phyloP scores from a whole-genome alignment of 2,888 invertebrate species.

The Poecilus cupreus region DNA sequence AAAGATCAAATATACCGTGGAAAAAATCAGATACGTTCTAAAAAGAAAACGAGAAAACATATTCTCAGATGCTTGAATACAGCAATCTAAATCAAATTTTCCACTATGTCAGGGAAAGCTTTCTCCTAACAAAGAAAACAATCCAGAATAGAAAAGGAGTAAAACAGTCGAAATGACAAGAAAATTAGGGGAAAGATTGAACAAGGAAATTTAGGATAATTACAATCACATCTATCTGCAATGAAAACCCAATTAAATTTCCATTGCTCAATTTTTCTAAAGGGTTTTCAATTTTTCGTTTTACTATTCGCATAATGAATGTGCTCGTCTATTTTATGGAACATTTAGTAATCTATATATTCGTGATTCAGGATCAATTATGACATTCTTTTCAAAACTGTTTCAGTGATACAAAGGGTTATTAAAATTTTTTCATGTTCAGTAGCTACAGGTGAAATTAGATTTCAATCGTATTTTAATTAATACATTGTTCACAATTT shows the following conservation, averaged over 20 bases:
- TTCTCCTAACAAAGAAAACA: conserved; percentile 39
- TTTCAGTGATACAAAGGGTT: too few relatives aligned
- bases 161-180: conserved; percentile 13
- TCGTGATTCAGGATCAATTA: too few relatives aligned
- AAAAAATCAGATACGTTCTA: conserved; percentile 28
- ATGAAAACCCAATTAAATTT: conserved; percentile 12
- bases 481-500: too few relatives aligned
- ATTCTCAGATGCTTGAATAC: conserved; percentile 22
- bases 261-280: too few relatives aligned
- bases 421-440: too few relatives aligned
- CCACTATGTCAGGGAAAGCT: conserved; percentile 35
- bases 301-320: too few relatives aligned
- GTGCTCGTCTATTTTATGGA: too few relatives aligned
- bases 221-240: background rate
- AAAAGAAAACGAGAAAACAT: conserved; percentile 39
- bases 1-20: conserved; percentile 12
- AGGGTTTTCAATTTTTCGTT: too few relatives aligned
- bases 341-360: too few relatives aligned
- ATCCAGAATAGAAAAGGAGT: conserved; percentile 26
- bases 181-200: conserved; percentile 4
- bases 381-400: too few relatives aligned
- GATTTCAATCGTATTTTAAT: too few relatives aligned
- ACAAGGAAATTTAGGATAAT: conserved; percentile 20
- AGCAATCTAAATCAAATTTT: conserved; percentile 45
- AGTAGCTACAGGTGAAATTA: too few relatives aligned